These are phyloP conservation scores for Pachliopta kotzebuea DNA, from an alignment of 2,888 invertebrate species.

Conservation along the genomic window DNA sequence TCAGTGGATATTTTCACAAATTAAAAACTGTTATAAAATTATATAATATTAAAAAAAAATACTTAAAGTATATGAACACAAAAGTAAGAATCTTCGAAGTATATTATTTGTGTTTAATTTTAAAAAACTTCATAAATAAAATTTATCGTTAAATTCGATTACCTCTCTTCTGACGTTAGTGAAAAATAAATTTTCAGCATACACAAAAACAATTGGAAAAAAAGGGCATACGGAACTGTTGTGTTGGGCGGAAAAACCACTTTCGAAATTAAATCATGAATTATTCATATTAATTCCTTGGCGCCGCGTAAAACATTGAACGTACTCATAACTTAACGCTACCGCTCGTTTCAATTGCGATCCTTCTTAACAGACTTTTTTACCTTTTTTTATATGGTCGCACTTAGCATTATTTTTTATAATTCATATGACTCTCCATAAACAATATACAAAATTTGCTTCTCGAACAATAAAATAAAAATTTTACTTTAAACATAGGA, in stretches of 20 bases:
- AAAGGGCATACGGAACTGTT: not conserved
- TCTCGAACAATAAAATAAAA: too few species aligned
- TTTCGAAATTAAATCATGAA: slow-evolving; percentile 17
- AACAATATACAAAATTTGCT: too few species aligned
- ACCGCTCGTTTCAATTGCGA: slow-evolving; percentile 6
- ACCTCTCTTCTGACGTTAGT: too few species aligned
- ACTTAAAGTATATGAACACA: not conserved
- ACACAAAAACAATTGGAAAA: not conserved
- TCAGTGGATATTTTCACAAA: not conserved
- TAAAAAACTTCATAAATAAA: not conserved
- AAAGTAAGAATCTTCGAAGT: not conserved
- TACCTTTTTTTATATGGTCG: too few species aligned
- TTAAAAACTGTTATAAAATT: not conserved
- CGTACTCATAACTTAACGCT: slow-evolving; percentile 13
- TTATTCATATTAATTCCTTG: slow-evolving; percentile 21
- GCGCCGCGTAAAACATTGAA: slow-evolving; percentile 5
- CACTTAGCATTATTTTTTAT: slow-evolving; percentile 12
- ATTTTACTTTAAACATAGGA: too few species aligned
- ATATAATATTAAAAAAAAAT: not conserved
- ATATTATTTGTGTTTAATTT: not conserved
- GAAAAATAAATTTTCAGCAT: not conserved
- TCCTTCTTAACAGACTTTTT: too few species aligned
- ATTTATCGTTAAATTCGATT: too few species aligned
- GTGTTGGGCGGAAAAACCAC: slow-evolving; percentile 7
- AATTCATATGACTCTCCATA: too few species aligned